Evolutionary conservation across 2,888 invertebrate genomes (phyloP), one percentile per base, ranked within the genome.

Genomic region (Cyrtodaria siliqua): DNA sequence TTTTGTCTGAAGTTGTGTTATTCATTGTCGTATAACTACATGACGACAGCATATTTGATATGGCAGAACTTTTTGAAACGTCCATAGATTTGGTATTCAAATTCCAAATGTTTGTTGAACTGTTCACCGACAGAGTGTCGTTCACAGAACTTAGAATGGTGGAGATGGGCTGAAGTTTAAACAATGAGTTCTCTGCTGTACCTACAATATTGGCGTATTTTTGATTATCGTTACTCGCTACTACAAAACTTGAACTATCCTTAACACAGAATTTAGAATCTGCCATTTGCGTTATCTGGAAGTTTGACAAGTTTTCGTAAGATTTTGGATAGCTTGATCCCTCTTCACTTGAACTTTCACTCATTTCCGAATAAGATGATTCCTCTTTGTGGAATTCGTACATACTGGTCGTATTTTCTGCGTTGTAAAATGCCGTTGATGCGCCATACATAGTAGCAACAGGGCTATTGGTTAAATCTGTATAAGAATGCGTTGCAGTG

Each of bases 161-260:
- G 6, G 95, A 95, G 88, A 95, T 95, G 0, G 95, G 95, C 90
- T 96, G 96, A 86, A 96, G 94, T 93, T 96, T 55, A 20, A 44
- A 56, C 8, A 26, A 6, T 23, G n/a, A 16, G 23, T 55, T 56
- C 3, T 55, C 64, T 16, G 42, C 26, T 6, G 29, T 27, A 27
- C 47, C 33, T 14, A 20, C 47, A 20, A 33, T 26, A 26, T 29
- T 18, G 12, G 66, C 49, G 62, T 63, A 81, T 42, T 77, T 77
- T 42, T 79, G 72, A 27, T 61, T 61, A 20, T 50, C 42, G 23
- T 62, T 57, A 20, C 33, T 44, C 14, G 52, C 40, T 27, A 20
- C 23, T 52, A 49, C 52, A 61, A 38, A 73, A 16, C 44, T 38
- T 8, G 42, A 27, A 26, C 60, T 50, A 18, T 66, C 49, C 50